Percentiles rank a stretch among this genome's conserved stretches.
phyloP scores from a whole-genome alignment of 2,113 vertebrate genomes.

The Hippocampus abdominalis region DNA sequence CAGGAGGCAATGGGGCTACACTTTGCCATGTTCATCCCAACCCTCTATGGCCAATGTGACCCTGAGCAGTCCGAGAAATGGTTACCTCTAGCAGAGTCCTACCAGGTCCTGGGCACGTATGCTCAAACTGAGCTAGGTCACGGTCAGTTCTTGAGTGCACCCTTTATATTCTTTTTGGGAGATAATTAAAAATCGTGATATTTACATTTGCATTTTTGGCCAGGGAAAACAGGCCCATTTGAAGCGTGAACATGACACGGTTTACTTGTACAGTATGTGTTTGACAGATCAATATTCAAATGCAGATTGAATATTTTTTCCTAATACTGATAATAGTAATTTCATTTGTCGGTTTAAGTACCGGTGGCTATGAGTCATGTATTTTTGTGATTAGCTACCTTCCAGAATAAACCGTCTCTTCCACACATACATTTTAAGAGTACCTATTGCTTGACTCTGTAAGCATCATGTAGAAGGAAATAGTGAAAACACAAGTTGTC shows the following conservation, averaged over 20 bases:
- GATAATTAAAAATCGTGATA: background rate
- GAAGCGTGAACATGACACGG: background rate
- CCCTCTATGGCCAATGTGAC: slow-evolving; percentile 80
- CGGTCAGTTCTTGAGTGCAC: slow-evolving; percentile 80
- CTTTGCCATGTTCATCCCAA: slow-evolving; percentile 88
- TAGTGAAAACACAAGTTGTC: background rate
- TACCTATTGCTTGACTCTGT: background rate
- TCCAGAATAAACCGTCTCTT: background rate
- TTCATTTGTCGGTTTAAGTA: background rate
- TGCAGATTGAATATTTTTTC: background rate
- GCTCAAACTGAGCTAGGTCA: slow-evolving; percentile 96
- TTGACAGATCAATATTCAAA: slow-evolving; percentile 59
- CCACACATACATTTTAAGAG: background rate
- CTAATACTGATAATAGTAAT: background rate
- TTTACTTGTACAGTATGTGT: slow-evolving; percentile 47
- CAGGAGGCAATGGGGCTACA: slow-evolving; percentile 78
- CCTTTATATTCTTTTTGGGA: background rate
- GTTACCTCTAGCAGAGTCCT: slow-evolving; percentile 74
- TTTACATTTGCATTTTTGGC: background rate
- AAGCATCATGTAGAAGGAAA: background rate
- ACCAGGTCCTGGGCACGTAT: slow-evolving; percentile 87
- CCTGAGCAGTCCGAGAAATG: slow-evolving; percentile 85
- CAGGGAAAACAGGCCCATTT: background rate
- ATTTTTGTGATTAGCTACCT: background rate
- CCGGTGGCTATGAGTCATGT: background rate